A percentile compares a stretch with the other conserved stretches of the same genome.
phyloP scores from a whole-genome alignment of 2,113 vertebrate genomes.

The Xiphophorus couchianus region DNA sequence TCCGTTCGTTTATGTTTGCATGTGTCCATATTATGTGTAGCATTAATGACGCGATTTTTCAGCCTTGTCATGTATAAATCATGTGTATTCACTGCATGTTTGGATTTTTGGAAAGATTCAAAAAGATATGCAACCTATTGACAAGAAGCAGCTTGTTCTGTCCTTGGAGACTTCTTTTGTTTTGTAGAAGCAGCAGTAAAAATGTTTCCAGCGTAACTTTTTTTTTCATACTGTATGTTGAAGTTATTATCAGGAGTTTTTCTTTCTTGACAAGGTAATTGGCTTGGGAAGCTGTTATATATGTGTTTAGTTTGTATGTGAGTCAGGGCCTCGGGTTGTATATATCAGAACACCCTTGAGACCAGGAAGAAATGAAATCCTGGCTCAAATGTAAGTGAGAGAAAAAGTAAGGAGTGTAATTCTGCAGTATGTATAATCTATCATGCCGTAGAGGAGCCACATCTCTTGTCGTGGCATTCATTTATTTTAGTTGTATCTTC shows the following conservation, averaged over 20 bases:
- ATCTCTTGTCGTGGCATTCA: background rate
- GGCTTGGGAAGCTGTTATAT: conserved; percentile 31
- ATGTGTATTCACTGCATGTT: background rate
- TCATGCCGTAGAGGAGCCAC: background rate
- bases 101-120: conserved; percentile 9
- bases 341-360: conserved; percentile 9
- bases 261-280: conserved; percentile 34
- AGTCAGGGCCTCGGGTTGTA: conserved; percentile 9
- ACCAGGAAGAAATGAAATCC: conserved; percentile 14
- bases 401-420: conserved; percentile 1
- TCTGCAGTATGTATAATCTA: background rate
- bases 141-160: conserved; percentile 38
- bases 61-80: background rate
- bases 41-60: background rate
- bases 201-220: conserved; percentile 36
- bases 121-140: conserved; percentile 45
- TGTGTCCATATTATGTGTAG: background rate
- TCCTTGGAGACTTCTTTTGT: conserved; percentile 56
- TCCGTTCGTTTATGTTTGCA: background rate
- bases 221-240: conserved; percentile 11
- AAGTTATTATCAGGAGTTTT: conserved; percentile 42
- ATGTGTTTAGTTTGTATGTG: conserved; percentile 22
- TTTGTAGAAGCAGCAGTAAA: conserved; percentile 40
- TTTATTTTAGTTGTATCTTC: background rate
- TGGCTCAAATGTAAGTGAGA: conserved; percentile 11